These are phyloP conservation scores for Nothocercus julius DNA, from an alignment of 2,113 vertebrate genomes.

Conservation along the genomic window DNA sequence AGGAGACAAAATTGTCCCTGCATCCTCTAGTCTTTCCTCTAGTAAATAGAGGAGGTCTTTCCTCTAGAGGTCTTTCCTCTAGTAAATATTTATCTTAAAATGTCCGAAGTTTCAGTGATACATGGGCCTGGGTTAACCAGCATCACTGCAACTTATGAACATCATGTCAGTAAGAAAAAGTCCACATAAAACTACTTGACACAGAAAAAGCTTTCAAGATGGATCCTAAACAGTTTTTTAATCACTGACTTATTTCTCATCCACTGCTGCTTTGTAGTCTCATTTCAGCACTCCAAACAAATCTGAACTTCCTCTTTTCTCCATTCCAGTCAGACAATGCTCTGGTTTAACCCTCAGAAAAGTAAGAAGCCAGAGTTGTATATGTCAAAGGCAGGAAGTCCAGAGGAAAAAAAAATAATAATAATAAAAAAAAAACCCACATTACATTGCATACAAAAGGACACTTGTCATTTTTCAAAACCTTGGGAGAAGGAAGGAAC, in stretches of 20 bases:
- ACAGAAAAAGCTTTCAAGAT: not conserved
- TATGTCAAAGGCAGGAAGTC: not conserved
- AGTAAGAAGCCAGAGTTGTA: accelerated
- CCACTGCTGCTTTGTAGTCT: not conserved
- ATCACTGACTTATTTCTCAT: not conserved
- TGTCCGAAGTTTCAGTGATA: not conserved
- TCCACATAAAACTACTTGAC: not conserved
- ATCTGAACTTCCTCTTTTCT: not conserved
- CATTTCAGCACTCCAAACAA: not conserved
- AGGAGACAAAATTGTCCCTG: not conserved
- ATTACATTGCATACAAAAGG: not conserved
- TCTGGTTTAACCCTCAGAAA: not conserved
- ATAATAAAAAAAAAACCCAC: not conserved
- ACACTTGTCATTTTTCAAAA: not conserved
- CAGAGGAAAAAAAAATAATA: too few species aligned
- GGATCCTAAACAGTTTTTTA: not conserved
- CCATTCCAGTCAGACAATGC: not conserved
- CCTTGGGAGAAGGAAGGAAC: not conserved
- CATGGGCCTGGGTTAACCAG: not conserved
- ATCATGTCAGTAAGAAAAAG: not conserved
- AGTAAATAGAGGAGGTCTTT: not conserved
- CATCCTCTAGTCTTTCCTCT: not conserved
- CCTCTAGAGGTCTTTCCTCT: not conserved
- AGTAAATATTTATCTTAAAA: not conserved
- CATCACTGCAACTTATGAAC: not conserved